A percentile compares a stretch with the other conserved stretches of the same genome.
These are phyloP conservation scores for Stratiolaelaps scimitus DNA, from an alignment of 1,140 invertebrate genomes.

Conservation along the genomic window DNA sequence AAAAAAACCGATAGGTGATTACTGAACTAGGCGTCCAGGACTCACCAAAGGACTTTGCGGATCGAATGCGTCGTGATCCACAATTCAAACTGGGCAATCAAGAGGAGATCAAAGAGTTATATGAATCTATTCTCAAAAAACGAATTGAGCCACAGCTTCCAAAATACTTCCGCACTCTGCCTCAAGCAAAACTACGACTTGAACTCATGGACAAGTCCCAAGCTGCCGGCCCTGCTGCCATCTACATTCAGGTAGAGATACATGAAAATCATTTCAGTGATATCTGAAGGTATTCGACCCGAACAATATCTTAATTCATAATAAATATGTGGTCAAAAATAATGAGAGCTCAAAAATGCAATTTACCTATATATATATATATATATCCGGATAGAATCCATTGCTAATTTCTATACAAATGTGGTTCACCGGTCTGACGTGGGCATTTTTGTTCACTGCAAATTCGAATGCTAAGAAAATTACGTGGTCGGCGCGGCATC, in stretches of 20 bases:
- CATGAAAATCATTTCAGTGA: too few species aligned
- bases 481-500: too few species aligned
- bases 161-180: slow-evolving; percentile 31
- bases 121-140: neutral
- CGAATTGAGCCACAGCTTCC: slow-evolving; percentile 27
- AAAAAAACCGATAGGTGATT: neutral
- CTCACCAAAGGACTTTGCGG: slow-evolving; percentile 3
- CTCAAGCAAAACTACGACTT: slow-evolving; percentile 30
- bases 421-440: too few species aligned
- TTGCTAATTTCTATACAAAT: too few species aligned
- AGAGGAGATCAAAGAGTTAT: slow-evolving; percentile 17
- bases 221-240: slow-evolving; percentile 10
- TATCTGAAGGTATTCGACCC: too few species aligned
- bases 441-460: too few species aligned
- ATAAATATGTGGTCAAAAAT: too few species aligned
- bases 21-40: slow-evolving; percentile 1
- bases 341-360: too few species aligned
- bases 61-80: neutral
- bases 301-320: too few species aligned
- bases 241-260: slow-evolving; percentile 21
- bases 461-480: too few species aligned
- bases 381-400: too few species aligned
- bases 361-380: too few species aligned
- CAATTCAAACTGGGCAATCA: neutral
- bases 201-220: slow-evolving; percentile 3